phyloP scores from a whole-genome alignment of 2,888 invertebrate genomes.

The Cabera pusaria region DNA sequence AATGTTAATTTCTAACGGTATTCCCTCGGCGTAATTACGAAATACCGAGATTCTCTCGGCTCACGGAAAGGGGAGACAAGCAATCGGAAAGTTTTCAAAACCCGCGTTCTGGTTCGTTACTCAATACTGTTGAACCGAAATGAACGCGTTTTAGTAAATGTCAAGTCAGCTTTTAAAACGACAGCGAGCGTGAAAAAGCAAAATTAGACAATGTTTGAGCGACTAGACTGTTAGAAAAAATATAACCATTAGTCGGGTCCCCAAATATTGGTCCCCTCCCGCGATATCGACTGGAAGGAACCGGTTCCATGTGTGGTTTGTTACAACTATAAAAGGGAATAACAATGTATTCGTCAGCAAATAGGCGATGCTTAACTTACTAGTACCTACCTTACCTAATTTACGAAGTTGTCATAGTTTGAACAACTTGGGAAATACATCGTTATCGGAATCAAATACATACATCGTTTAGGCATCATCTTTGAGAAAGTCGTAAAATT shows the following conservation, averaged over 20 bases:
- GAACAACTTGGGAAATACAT: no score
- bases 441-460: no score
- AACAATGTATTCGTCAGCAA: no score
- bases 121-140: conserved; percentile 11
- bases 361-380: no score
- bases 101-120: conserved; percentile 15
- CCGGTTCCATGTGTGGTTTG: conserved; percentile 12
- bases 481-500: no score
- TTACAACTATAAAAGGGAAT: conserved; percentile 1
- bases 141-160: conserved; percentile 40
- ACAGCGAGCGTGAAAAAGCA: conserved; percentile 64
- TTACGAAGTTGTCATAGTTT: no score
- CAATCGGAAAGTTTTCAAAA: conserved; percentile 45
- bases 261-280: conserved; percentile 25
- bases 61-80: conserved; percentile 38
- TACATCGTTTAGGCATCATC: no score
- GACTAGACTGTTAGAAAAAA: conserved; percentile 41
- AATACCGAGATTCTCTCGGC: conserved; percentile 39
- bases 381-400: no score
- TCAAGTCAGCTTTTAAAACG: conserved; percentile 65
- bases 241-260: conserved; percentile 37
- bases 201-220: conserved; percentile 54
- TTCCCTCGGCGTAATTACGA: conserved; percentile 46
- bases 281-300: conserved; percentile 13
- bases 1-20: conserved; percentile 43